Evolutionary conservation across 2,888 invertebrate species (phyloP), one percentile per base, ranked within the genome.

Genomic region (Drosophila picticornis): DNA sequence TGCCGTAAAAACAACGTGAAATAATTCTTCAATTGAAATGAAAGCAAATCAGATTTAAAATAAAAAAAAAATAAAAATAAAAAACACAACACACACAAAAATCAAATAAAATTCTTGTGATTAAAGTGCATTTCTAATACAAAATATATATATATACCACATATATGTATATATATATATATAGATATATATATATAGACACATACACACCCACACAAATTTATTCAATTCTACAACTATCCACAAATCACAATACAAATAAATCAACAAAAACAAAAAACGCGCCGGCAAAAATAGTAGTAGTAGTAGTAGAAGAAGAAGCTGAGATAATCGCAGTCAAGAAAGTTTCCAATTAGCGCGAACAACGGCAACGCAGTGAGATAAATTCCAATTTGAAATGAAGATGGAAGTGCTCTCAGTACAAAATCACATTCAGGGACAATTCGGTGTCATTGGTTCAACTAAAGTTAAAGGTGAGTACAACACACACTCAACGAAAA

Each of bases 351-450:
- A 76, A 78, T 67, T 77, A 62, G 55, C 25, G 55, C 34, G 19
- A 25, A 25, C 36, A 51, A 51, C 61, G 40, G 34, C 58, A 69
- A 55, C 65, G 68, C 46, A 75, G 80, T 70, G 80, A 67, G 51
- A 40, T 29, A 72, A 77, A 69, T 78, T 73, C 81, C 67, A 57
- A 66, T 73, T 66, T 25, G 79, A 63, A 22, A 93, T 93, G 93
- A 95, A 95, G 93, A 96, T 96, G 96, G 96, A 96, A 95, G 96
- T 96, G 94, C 95, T 96, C 93, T 95, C 96, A 93, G 95, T 96
- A 93, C 95, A 95, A 93, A 96, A 95, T 94, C 95, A 95, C 94
- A 95, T 96, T 94, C 95, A 95, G 94, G 96, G 96, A 93, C 95
- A 96, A 94, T 96, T 96, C 94, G 95, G 95, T 88, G 93, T 93